Base-by-base conservation (phyloP, 2,797 vertebrate genomes). In the Chrosomus eos region DNA sequence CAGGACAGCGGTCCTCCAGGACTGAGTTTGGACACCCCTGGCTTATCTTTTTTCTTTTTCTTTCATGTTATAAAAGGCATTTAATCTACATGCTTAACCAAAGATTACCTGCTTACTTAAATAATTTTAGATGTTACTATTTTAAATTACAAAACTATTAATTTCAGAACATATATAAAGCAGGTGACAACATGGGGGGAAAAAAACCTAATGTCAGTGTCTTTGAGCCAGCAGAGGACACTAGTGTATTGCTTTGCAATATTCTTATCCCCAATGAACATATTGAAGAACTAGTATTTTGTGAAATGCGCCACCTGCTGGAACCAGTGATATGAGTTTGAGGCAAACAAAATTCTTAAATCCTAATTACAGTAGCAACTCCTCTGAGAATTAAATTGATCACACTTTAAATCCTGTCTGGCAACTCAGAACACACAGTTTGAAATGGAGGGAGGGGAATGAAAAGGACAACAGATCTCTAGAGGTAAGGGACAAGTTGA, bases 191-290 rank as follows among this genome's bases (percentile, higher is more conserved):
- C 5, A 66, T 43, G 7, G 2, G 18, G 3, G 4, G 3, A 71
- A 14, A 70, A 26, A n/a, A 7, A 36, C 7, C 28, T 28, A n/a
- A 16, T 51, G 45, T 74, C 33, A 31, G 80, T 72, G 66, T 79
- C 62, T 40, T 80, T 67, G 53, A 80, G 68, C 53, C 86, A 87
- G 81, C 81, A 87, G 86, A 83, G 76, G 86, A 82, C 76, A 74
- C 81, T 80, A 84, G 36, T 84, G 48, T 80, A 84, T 78, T 79
- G 83, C 66, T 84, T 84, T 48, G 53, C 51, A 84, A 60, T 84
- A 31, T 60, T 23, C 51, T 72, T 72, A 43, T 26, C 19, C 53
- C 74, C 38, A 6, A 51, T 38, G 18, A 71, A 73, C 36, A 67
- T 10, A 81, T 71, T 43, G 53, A 74, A 85, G n/a, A 71, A 33